Evolutionary conservation across 2,113 vertebrate species (phyloP), one percentile per base, ranked within the genome.

Genomic region (Xyliphius kryptos): DNA sequence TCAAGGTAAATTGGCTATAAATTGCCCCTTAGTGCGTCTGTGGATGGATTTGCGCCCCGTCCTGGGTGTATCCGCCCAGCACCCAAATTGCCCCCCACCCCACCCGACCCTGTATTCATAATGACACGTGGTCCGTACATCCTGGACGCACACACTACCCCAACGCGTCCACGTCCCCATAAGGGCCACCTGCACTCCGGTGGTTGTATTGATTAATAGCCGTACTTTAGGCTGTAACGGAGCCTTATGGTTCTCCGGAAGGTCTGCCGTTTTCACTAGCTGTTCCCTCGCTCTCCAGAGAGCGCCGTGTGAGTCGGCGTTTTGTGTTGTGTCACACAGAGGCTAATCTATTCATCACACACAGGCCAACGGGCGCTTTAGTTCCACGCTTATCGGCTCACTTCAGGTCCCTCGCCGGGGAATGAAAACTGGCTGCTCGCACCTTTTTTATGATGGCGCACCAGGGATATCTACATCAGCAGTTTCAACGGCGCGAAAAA

Each of bases 291-390:
- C 52, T 82, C 81, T 81, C 80, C 17, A 65, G 79, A 79, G 80
- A 78, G 74, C 78, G 74, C 76, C 75, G 77, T 79, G 78, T 80
- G 75, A 19, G 78, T 77, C 67, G 76, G 76, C 74, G 61, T 74
- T 82, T 82, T 81, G 81, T 82, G 76, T 36, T 6, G 62, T 67
- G 68, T 79, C 79, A 78, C 78, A 78, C 73, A 78, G 73, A 77
- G 69, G 79, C 77, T 86, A 80, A 85, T 87, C 83, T 86, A 81
- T 85, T 86, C 82, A 85, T 85, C 81, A 77, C 77, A 71, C 63
- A 54, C 22, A 9, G 76, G 75, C 76, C 78, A 73, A 79, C 80
- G 83, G 79, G 80, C 82, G 74, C 77, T 82, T 78, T 74, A 72
- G 73, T 74, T 56, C 67, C 68, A 76, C 60, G 66, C 76, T 81